Evolutionary conservation across 2,888 invertebrate species (phyloP).

Genomic region (Macaria notata): DNA sequence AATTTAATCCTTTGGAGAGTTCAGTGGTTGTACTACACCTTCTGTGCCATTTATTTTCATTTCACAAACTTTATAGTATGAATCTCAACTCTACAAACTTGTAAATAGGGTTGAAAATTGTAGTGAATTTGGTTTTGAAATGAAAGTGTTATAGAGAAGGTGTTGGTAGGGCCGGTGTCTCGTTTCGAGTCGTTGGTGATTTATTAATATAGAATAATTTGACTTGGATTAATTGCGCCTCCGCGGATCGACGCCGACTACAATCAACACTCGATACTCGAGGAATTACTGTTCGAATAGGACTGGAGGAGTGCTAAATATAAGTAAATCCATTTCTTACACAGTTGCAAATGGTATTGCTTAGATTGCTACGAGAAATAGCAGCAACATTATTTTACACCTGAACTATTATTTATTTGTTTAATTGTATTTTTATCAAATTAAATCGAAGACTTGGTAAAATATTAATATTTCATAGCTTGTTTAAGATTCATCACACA

Average conservation of each 20-base stretch:
- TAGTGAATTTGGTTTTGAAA: too few relatives aligned
- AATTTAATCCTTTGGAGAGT: constrained; percentile 31
- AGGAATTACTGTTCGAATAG: background rate
- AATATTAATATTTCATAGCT: too few relatives aligned
- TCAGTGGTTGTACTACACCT: background rate
- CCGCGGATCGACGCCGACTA: constrained; percentile 16
- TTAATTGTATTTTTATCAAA: background rate
- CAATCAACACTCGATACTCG: constrained; percentile 12
- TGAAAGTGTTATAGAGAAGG: too few relatives aligned
- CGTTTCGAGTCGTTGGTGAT: constrained; percentile 37
- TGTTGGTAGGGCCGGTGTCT: constrained; percentile 4
- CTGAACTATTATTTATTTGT: too few relatives aligned
- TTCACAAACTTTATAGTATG: too few relatives aligned
- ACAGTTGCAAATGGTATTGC: too few relatives aligned
- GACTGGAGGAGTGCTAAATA: background rate
- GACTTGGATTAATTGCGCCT: constrained; percentile 58
- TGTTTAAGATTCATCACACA: background rate
- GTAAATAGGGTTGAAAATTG: too few relatives aligned
- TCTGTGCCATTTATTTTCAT: too few relatives aligned
- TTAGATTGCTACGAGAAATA: too few relatives aligned
- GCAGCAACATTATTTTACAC: too few relatives aligned
- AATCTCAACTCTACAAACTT: too few relatives aligned
- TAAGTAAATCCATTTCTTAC: background rate
- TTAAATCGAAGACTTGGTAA: too few relatives aligned
- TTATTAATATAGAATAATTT: constrained; percentile 64